These are phyloP conservation scores for Vultur gryphus DNA, from an alignment of 2,797 vertebrate species.

Conservation along the genomic window DNA sequence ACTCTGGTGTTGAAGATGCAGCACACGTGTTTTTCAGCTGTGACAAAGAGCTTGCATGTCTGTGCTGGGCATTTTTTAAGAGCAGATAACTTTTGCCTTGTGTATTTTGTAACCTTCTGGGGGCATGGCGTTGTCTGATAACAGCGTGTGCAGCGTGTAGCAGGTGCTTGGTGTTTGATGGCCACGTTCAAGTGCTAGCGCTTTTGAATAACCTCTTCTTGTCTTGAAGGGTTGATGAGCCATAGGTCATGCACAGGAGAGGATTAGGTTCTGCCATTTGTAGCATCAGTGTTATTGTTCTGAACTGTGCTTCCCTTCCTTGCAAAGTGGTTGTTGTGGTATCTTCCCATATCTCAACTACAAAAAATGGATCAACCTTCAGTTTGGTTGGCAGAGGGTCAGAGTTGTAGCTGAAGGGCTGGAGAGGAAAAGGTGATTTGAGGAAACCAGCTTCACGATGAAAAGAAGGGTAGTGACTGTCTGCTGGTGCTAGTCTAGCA, in stretches of 20 bases:
- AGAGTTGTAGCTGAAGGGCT: neutral
- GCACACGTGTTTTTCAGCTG: fast-evolving
- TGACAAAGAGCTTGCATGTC: fast-evolving
- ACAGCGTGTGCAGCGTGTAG: fast-evolving
- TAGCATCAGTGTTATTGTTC: neutral
- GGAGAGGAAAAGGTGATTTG: neutral
- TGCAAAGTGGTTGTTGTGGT: neutral
- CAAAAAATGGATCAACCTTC: fast-evolving
- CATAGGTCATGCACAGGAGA: neutral
- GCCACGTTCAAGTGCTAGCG: neutral
- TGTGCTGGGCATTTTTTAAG: neutral
- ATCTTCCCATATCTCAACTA: neutral
- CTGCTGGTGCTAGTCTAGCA: neutral
- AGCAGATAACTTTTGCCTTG: neutral
- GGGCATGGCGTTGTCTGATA: neutral
- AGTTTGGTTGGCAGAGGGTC: neutral
- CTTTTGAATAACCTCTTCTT: neutral
- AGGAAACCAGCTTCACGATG: neutral
- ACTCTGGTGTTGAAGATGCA: neutral
- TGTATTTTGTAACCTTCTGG: neutral
- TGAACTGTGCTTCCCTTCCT: neutral
- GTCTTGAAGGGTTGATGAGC: neutral
- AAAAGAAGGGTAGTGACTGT: neutral
- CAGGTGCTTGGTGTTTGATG: neutral
- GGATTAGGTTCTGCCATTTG: neutral